Evolutionary conservation across 1,140 invertebrate species (phyloP), one percentile per base, ranked within the genome.

Genomic region (Drosophila kikkawai): DNA sequence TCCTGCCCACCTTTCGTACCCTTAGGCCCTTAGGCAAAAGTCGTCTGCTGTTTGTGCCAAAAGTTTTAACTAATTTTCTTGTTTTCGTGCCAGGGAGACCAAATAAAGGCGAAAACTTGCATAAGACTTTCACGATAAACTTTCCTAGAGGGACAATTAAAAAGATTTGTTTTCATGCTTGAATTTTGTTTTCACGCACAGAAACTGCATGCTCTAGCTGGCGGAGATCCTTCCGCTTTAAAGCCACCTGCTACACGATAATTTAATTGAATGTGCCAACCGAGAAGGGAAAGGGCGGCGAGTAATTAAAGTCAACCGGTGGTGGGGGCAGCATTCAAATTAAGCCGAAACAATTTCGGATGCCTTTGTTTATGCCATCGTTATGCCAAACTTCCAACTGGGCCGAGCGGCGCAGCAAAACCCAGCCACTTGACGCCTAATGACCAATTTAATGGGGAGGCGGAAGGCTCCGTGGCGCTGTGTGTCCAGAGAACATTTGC

Each of bases 31-130:
- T 51, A 68, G 65, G 53, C 34, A 44, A 79, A 86, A 75, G 55
- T 79, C 51, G 64, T 63, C 66, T 51, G 37, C 41, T 86, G 82
- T 82, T 82, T 86, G 79, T 73, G 75, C 70, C 50, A 78, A 86
- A 56, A 65, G 71, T 88, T 87, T 87, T 74, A 83, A 88, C 80
- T 88, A 83, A 87, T 88, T 87, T 87, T 75, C 84, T 77, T 88
- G 80, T 82, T 87, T 88, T 82, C 75, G 65, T 64, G 47, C 55
- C 58, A 22, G 32, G 47, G 60, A 59, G 29, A 53, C 63, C 55
- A 58, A 79, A 65, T 63, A 76, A 51, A 80, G 65, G 63, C 51
- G 47, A 56, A 44, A 87, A 86, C 80, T 87, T 87, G 71, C 61
- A 42, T 45, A 83, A 69, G 65, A 78, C 79, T 71, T 83, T 47